phyloP scores from a whole-genome alignment of 2,888 invertebrate species.

The Agrochola litura region DNA sequence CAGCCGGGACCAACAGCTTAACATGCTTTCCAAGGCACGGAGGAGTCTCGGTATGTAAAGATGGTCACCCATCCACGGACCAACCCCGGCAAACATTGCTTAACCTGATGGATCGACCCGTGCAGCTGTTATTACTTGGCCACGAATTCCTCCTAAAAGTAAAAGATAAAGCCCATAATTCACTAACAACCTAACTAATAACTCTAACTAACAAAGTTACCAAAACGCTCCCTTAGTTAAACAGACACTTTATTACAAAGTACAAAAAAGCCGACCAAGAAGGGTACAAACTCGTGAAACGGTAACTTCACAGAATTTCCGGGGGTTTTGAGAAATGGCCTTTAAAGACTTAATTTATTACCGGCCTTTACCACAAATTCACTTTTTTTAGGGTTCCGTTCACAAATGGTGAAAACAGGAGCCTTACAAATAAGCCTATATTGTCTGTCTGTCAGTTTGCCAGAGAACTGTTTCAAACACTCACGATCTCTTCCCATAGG shows the following conservation, averaged over 20 bases:
- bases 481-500: not conserved
- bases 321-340: constrained; percentile 58
- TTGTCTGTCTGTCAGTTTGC: not conserved
- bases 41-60: too few species aligned
- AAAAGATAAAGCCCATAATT: constrained; percentile 25
- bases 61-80: too few species aligned
- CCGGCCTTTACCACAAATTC: constrained; percentile 43
- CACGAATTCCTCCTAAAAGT: not conserved
- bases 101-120: too few species aligned
- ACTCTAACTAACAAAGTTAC: constrained; percentile 19
- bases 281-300: constrained; percentile 44
- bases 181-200: constrained; percentile 15
- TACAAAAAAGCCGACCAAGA: constrained; percentile 36
- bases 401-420: not conserved
- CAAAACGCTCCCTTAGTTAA: constrained; percentile 12
- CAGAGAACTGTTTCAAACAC: not conserved
- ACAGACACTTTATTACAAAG: constrained; percentile 30
- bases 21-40: too few species aligned
- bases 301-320: constrained; percentile 54
- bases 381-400: constrained; percentile 14
- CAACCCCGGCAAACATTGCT: too few species aligned
- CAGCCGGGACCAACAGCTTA: too few species aligned
- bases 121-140: too few species aligned
- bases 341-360: constrained; percentile 63
- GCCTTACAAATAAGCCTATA: not conserved